These are phyloP conservation scores for Nephrotoma flavescens DNA, from an alignment of 2,888 invertebrate genomes.

Conservation along the genomic window DNA sequence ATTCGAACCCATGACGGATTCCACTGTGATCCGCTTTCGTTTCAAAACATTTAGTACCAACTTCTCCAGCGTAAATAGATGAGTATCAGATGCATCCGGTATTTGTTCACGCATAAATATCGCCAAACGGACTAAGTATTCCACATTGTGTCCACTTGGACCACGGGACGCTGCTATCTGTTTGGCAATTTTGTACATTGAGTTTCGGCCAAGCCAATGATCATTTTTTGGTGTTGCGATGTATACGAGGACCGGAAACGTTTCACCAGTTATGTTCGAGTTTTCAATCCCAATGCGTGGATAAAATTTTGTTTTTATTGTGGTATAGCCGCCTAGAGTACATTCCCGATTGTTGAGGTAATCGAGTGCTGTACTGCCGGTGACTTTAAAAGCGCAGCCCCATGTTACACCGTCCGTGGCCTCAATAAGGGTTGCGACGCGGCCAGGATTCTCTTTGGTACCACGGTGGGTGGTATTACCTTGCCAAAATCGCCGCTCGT, in stretches of 20 bases:
- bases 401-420: slow-evolving; percentile 65
- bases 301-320: slow-evolving; percentile 43
- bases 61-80: slow-evolving; percentile 62
- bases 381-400: slow-evolving; percentile 73
- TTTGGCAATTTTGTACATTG: slow-evolving; percentile 57
- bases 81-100: slow-evolving; percentile 59
- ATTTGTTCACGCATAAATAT: slow-evolving; percentile 66
- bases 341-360: slow-evolving; percentile 73
- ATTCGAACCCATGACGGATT: slow-evolving; percentile 18
- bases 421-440: slow-evolving; percentile 76
- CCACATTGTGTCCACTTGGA: slow-evolving; percentile 76
- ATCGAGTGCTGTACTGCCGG: slow-evolving; percentile 54
- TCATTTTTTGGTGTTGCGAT: slow-evolving; percentile 44
- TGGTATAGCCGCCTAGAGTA: slow-evolving; percentile 47
- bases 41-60: slow-evolving; percentile 23
- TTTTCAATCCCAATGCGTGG: slow-evolving; percentile 34
- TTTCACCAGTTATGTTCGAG: slow-evolving; percentile 25
- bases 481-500: slow-evolving; percentile 82
- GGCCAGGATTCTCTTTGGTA: slow-evolving; percentile 61
- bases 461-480: slow-evolving; percentile 72
- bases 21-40: slow-evolving; percentile 21
- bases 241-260: slow-evolving; percentile 46
- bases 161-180: slow-evolving; percentile 68
- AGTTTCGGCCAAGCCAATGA: slow-evolving; percentile 73
- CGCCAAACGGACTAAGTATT: slow-evolving; percentile 73